These are phyloP conservation scores for Pheosia tremula DNA, from an alignment of 2,888 invertebrate genomes.

Conservation along the genomic window DNA sequence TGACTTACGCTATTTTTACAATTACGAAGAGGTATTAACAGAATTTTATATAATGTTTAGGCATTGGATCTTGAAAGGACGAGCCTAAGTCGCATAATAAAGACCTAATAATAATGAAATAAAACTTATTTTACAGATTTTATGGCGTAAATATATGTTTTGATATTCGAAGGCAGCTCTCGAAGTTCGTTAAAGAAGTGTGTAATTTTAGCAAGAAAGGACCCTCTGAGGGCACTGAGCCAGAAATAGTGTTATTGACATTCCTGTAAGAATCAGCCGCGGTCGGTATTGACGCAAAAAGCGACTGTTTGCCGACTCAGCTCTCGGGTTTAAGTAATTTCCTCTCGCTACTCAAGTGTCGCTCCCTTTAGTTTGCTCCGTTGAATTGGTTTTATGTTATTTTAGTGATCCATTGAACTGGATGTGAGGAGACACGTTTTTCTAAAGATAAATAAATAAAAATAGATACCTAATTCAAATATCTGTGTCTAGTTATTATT, in stretches of 20 bases:
- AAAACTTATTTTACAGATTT: too few species aligned
- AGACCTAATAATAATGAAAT: too few species aligned
- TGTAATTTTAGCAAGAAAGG: conserved; percentile 31
- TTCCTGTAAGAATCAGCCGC: conserved; percentile 39
- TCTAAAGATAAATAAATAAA: neutral
- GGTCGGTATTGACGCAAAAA: conserved; percentile 43
- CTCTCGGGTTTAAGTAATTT: conserved; percentile 62
- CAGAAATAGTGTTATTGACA: conserved; percentile 46
- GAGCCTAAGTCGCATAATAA: too few species aligned
- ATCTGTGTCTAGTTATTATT: neutral
- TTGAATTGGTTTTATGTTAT: conserved; percentile 41
- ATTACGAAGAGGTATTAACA: too few species aligned
- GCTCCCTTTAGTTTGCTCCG: conserved; percentile 50
- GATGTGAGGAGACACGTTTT: conserved; percentile 26
- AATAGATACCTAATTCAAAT: neutral
- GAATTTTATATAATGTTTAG: too few species aligned
- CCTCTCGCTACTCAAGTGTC: conserved; percentile 56
- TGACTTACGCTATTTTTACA: neutral
- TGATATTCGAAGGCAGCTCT: neutral
- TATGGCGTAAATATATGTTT: too few species aligned
- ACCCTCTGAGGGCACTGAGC: conserved; percentile 8
- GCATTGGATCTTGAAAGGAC: too few species aligned
- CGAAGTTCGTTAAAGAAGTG: conserved; percentile 9
- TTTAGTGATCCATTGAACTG: conserved; percentile 43
- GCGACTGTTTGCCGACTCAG: conserved; percentile 53